A percentile compares a stretch with the other conserved stretches of the same genome.
phyloP scores from a whole-genome alignment of 2,888 invertebrate species.

The Cataglyphis livida region DNA sequence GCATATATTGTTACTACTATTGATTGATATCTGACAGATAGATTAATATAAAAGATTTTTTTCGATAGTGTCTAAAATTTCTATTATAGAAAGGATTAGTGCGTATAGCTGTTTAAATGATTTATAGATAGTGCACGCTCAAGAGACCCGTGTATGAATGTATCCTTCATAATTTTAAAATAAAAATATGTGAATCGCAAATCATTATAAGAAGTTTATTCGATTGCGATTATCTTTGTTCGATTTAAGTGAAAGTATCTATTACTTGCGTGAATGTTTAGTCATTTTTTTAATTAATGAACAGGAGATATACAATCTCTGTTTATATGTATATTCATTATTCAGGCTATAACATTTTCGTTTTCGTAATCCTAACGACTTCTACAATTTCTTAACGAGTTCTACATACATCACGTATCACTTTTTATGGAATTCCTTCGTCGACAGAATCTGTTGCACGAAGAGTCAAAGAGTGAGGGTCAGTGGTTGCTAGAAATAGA shows the following conservation, averaged over 20 bases:
- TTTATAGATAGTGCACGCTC: constrained; percentile 52
- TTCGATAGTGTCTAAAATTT: background rate
- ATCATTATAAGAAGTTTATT: background rate
- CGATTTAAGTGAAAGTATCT: background rate
- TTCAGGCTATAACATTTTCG: background rate
- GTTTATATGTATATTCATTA: background rate
- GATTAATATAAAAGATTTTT: background rate
- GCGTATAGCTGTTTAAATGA: constrained; percentile 68
- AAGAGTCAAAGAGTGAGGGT: constrained; percentile 7
- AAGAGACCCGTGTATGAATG: constrained; percentile 13
- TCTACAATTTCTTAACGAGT: background rate
- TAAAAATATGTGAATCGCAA: background rate
- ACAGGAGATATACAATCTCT: background rate
- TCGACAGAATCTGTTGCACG: background rate
- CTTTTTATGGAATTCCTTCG: constrained; percentile 4
- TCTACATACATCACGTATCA: background rate
- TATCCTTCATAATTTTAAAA: background rate
- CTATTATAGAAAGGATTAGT: background rate
- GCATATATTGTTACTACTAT: background rate
- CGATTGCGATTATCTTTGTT: constrained; percentile 1
- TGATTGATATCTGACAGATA: background rate
- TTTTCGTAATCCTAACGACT: background rate
- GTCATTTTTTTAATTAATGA: too few relatives aligned
- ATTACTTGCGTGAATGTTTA: background rate
- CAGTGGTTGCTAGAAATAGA: background rate